A percentile compares a stretch with the other conserved stretches of the same genome.
These are phyloP conservation scores for Anoplopoma fimbria DNA, from an alignment of 2,113 vertebrate genomes.

Conservation along the genomic window DNA sequence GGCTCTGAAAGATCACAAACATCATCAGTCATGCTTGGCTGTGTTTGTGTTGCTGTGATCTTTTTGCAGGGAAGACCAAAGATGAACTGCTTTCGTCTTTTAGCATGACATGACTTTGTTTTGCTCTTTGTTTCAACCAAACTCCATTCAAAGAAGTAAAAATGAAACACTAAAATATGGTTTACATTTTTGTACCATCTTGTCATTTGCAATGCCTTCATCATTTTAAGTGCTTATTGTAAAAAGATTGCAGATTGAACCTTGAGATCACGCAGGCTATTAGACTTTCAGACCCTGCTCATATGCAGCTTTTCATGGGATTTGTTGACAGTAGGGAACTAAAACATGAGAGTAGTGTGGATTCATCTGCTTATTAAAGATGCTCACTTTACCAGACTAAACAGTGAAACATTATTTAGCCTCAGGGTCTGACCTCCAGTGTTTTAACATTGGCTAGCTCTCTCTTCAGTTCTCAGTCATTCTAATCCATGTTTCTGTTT, in stretches of 20 bases:
- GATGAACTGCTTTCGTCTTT: not conserved
- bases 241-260: no score
- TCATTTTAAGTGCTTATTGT: no score
- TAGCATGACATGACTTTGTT: not conserved
- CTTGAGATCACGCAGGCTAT: not conserved
- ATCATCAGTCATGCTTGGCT: constrained; percentile 6
- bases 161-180: no score
- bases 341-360: not conserved
- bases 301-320: not conserved
- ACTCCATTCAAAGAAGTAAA: not conserved
- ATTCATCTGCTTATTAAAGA: not conserved
- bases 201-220: no score
- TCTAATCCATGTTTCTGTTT: no score
- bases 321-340: not conserved
- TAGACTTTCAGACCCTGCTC: no score
- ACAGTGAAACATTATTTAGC: not conserved
- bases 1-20: constrained; percentile 56
- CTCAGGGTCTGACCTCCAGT: not conserved
- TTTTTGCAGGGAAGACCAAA: not conserved
- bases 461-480: no score
- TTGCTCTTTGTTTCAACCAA: not conserved
- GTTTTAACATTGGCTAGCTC: no score
- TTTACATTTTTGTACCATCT: no score
- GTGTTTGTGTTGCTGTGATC: not conserved
- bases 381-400: not conserved